Percentiles rank a stretch among this genome's conserved stretches.
phyloP scores from a whole-genome alignment of 2,113 vertebrate genomes.

The Diphyllodes magnificus region DNA sequence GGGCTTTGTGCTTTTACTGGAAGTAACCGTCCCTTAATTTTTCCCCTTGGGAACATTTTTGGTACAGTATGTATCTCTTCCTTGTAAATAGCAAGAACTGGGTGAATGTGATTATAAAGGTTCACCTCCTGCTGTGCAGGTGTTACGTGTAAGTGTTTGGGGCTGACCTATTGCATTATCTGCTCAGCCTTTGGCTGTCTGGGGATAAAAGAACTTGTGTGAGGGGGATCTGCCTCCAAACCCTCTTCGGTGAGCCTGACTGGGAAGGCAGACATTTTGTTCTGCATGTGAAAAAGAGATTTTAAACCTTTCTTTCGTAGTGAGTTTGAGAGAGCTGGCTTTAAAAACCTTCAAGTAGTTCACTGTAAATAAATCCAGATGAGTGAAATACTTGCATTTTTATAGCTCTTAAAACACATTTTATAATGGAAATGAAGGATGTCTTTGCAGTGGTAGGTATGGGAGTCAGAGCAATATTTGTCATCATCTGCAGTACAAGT shows the following conservation, averaged over 20 bases:
- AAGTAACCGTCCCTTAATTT: not conserved
- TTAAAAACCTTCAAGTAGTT: not conserved
- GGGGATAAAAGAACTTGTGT: not conserved
- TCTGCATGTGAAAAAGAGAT: not conserved
- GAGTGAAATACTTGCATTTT: not conserved
- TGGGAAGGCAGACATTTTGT: not conserved
- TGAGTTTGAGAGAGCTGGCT: not conserved
- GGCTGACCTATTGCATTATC: not conserved
- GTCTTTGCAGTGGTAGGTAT: not conserved
- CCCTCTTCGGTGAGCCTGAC: not conserved
- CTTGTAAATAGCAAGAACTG: not conserved
- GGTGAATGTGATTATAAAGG: not conserved
- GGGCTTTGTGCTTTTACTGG: not conserved
- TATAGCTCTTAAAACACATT: not conserved
- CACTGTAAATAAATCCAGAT: not conserved
- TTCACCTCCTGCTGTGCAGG: not conserved
- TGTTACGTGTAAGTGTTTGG: not conserved
- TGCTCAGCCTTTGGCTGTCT: not conserved
- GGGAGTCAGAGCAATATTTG: not conserved
- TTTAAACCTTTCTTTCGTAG: not conserved
- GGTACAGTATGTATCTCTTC: not conserved
- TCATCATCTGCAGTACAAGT: not conserved
- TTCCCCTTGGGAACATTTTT: not conserved
- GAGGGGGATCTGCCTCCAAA: not conserved
- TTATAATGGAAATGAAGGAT: not conserved